Percentiles rank a stretch among this genome's conserved stretches.
phyloP scores from a whole-genome alignment of 2,113 vertebrate species.

The Sialia sialis region DNA sequence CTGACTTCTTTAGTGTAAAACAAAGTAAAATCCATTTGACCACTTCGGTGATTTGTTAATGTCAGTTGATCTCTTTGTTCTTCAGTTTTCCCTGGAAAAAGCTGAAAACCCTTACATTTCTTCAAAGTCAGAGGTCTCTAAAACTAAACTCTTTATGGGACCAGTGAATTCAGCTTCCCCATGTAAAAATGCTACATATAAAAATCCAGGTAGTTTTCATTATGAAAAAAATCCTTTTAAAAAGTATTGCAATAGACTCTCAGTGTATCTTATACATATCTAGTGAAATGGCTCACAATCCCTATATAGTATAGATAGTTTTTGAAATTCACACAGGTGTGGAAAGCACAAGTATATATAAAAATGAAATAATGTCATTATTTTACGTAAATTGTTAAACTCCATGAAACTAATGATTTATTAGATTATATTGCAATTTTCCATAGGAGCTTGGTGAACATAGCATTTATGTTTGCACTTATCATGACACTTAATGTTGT shows the following conservation, averaged over 20 bases:
- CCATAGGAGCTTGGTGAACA: not conserved
- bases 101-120: not conserved
- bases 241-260: not conserved
- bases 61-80: not conserved
- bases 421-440: not conserved
- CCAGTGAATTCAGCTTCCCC: not conserved
- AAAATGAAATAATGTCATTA: not conserved
- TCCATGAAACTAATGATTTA: not conserved
- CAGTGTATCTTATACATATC: not conserved
- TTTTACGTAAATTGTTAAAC: not conserved
- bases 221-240: not conserved
- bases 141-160: not conserved
- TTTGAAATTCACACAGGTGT: not conserved
- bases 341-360: not conserved
- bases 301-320: not conserved
- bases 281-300: not conserved
- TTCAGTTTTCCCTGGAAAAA: not conserved
- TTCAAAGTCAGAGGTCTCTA: not conserved
- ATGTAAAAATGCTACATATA: not conserved
- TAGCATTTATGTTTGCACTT: not conserved
- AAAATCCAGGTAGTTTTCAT: not conserved
- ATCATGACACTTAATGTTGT: not conserved
- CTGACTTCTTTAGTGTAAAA: not conserved
- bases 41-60: not conserved
- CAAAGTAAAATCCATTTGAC: not conserved